Evolutionary conservation across 2,113 vertebrate genomes (phyloP).

Genomic region (Amia ocellicauda): DNA sequence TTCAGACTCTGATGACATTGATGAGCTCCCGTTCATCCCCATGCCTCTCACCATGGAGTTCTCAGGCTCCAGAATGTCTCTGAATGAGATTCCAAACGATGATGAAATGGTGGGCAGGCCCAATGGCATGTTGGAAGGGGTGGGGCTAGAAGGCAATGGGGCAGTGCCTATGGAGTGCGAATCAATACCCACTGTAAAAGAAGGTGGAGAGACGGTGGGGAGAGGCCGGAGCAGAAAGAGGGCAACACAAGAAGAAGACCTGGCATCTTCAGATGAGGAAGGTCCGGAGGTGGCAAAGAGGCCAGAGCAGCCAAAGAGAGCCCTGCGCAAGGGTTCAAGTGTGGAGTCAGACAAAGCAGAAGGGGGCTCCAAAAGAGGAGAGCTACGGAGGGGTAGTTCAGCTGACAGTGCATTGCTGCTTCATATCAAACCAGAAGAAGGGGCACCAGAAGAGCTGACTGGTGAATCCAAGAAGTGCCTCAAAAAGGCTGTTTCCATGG

Average conservation of each 20-base stretch:
- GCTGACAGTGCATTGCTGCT: conserved; percentile 83
- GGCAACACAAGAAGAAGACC: conserved; percentile 49
- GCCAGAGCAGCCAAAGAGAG: conserved; percentile 60
- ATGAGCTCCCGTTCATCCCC: conserved; percentile 89
- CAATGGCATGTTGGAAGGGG: conserved; percentile 47
- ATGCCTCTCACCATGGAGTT: conserved; percentile 89
- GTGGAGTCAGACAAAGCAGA: conserved; percentile 69
- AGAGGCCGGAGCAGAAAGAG: conserved; percentile 53
- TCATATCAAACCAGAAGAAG: conserved; percentile 55
- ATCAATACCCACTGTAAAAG: conserved; percentile 32
- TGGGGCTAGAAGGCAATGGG: conserved; percentile 27
- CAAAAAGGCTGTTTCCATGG: conserved; percentile 84
- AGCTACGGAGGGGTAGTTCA: conserved; percentile 84
- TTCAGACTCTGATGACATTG: conserved; percentile 90
- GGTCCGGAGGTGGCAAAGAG: conserved; percentile 46
- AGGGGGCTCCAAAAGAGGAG: conserved; percentile 60
- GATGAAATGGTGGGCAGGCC: conserved; percentile 62
- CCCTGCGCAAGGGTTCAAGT: conserved; percentile 72
- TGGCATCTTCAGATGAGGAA: conserved; percentile 75
- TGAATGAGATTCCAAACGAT: conserved; percentile 83
- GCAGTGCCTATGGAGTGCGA: conserved; percentile 64
- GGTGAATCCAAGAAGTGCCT: conserved; percentile 61
- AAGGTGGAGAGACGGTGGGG: conserved; percentile 40
- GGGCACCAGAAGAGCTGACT: conserved; percentile 41
- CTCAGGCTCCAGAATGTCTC: conserved; percentile 84